These are phyloP conservation scores for Diarsia brunnea DNA, from an alignment of 2,888 invertebrate genomes.

Conservation along the genomic window DNA sequence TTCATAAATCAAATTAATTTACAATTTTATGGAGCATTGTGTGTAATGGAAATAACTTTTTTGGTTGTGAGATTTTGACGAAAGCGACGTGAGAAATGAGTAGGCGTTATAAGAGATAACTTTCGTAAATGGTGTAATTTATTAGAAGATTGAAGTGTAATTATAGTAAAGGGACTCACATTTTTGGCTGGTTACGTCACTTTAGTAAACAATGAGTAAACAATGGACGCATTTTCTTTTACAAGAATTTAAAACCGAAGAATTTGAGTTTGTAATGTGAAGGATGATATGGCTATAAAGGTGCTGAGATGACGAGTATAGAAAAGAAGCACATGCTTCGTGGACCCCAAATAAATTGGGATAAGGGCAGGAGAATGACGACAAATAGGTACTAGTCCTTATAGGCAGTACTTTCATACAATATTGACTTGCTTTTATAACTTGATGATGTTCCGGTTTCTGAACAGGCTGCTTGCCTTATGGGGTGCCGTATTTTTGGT, in stretches of 20 bases:
- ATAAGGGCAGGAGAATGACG: too few species aligned
- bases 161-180: neutral
- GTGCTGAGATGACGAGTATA: too few species aligned
- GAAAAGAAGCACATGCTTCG: too few species aligned
- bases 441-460: too few species aligned
- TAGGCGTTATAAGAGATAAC: constrained; percentile 39
- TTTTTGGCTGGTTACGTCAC: neutral
- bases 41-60: constrained; percentile 43
- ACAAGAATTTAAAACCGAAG: neutral
- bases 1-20: constrained; percentile 74
- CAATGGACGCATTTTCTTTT: neutral
- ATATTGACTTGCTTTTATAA: too few species aligned
- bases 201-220: neutral
- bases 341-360: too few species aligned
- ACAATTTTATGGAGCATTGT: constrained; percentile 55
- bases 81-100: constrained; percentile 23
- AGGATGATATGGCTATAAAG: too few species aligned
- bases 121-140: constrained; percentile 8
- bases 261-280: too few species aligned
- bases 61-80: constrained; percentile 11
- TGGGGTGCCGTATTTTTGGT: too few species aligned
- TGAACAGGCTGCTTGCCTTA: too few species aligned
- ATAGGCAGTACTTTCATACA: too few species aligned
- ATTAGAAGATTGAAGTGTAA: constrained; percentile 5
- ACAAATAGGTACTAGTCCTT: neutral